Conservation (phyloP, 2,113 vertebrate genomes). For the Cryptoleucopteryx plumbea region DNA sequence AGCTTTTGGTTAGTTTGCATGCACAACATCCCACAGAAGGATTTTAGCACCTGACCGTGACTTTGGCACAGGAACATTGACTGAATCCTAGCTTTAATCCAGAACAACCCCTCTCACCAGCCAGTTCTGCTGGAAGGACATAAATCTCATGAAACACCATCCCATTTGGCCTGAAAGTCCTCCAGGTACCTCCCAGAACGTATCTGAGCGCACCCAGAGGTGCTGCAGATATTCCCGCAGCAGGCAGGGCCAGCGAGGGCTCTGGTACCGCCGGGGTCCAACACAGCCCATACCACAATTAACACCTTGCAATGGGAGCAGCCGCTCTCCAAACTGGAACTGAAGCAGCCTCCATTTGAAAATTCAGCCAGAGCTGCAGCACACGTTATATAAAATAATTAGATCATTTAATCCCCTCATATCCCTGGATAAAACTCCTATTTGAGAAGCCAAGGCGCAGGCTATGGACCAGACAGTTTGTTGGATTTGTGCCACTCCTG, state of each 20-base stretch:
- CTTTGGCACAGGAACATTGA: fast-evolving
- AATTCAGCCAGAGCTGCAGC: not conserved
- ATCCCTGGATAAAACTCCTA: not conserved
- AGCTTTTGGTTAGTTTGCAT: not conserved
- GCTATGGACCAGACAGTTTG: not conserved
- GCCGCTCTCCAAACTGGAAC: fast-evolving
- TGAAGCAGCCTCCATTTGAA: not conserved
- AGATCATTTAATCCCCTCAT: not conserved
- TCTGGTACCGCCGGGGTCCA: not conserved
- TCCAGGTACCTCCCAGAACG: not conserved
- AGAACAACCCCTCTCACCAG: not conserved
- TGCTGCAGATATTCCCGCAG: not conserved
- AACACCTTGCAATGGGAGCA: not conserved
- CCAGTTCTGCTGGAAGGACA: not conserved
- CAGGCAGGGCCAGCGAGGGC: not conserved
- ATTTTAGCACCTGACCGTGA: not conserved
- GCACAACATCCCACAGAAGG: no score
- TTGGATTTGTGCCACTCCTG: not conserved
- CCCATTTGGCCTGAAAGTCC: no score
- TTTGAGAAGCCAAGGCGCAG: not conserved
- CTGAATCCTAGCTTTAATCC: not conserved
- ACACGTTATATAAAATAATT: not conserved
- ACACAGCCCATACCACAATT: fast-evolving
- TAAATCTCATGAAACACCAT: not conserved
- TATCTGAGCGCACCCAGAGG: fast-evolving